These are phyloP conservation scores for Mus pahari DNA, from an alignment of 2,113 vertebrate genomes.

Conservation along the genomic window DNA sequence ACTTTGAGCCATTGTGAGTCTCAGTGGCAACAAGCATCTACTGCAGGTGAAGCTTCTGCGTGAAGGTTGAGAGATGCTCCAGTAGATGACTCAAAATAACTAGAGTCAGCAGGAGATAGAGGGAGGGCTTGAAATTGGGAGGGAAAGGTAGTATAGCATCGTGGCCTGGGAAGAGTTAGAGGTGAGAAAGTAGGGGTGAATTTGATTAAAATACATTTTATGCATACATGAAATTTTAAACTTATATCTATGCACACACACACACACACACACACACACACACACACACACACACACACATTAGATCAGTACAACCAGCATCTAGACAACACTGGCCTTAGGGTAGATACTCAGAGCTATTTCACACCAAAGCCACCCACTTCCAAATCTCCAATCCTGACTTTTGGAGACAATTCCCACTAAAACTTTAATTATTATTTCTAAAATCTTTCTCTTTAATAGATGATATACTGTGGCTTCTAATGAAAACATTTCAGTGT, in stretches of 20 bases:
- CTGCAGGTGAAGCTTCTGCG: neutral
- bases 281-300: neutral
- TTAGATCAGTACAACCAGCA: neutral
- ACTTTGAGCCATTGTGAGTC: too few species aligned
- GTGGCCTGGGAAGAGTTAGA: neutral
- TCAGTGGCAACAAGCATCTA: neutral
- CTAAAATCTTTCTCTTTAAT: conserved; percentile 52
- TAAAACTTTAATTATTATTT: conserved; percentile 9
- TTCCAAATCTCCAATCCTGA: neutral
- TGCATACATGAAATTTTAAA: neutral
- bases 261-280: neutral
- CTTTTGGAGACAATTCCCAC: neutral
- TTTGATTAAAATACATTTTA: neutral
- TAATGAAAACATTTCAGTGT: conserved; percentile 43
- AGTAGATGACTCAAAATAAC: neutral
- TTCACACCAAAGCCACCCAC: neutral
- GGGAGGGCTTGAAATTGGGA: neutral
- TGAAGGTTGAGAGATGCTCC: neutral
- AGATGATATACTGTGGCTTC: neutral
- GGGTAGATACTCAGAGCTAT: neutral
- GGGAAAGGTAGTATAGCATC: neutral
- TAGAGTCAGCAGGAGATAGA: neutral
- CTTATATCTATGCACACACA: neutral
- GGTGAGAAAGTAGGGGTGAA: too few species aligned
- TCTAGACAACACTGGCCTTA: neutral